phyloP scores from a whole-genome alignment of 2,888 invertebrate genomes.

The Drosophila formosana region DNA sequence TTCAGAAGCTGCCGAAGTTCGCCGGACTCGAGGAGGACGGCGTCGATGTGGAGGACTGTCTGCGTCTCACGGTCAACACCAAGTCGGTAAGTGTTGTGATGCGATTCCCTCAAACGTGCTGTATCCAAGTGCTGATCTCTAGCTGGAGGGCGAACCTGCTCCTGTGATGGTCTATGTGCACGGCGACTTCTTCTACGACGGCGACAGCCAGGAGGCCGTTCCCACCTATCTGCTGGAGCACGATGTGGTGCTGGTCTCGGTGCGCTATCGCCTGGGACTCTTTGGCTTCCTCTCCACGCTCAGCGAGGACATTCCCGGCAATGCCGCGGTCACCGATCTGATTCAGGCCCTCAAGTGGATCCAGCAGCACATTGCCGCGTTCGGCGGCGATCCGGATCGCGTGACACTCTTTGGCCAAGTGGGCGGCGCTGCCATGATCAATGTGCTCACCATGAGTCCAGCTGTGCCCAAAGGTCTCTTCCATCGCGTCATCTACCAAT shows the following conservation, averaged over 20 bases:
- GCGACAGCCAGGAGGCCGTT: constrained; percentile 81
- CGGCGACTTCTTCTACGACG: constrained; percentile 85
- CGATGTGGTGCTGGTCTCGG: constrained; percentile 85
- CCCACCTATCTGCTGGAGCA: constrained; percentile 85
- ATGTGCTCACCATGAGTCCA: constrained; percentile 85
- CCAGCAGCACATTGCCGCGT: constrained; percentile 85
- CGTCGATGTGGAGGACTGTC: constrained; percentile 81
- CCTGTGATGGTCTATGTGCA: constrained; percentile 86
- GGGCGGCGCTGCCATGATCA: constrained; percentile 86
- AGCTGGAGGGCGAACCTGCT: constrained; percentile 67
- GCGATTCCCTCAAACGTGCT: not conserved
- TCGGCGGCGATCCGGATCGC: constrained; percentile 86
- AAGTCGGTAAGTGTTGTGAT: constrained; percentile 73
- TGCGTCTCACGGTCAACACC: constrained; percentile 79
- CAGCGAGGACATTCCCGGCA: constrained; percentile 86
- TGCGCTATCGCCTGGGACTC: constrained; percentile 86
- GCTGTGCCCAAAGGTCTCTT: constrained; percentile 85
- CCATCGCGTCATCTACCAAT: constrained; percentile 86
- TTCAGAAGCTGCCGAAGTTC: constrained; percentile 70
- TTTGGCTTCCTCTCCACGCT: constrained; percentile 86
- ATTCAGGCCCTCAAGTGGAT: constrained; percentile 86
- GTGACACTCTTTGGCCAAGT: constrained; percentile 87
- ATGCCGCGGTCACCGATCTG: constrained; percentile 86
- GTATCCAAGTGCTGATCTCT: no score
- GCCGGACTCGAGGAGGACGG: constrained; percentile 65